Evolutionary conservation across 2,797 vertebrate species (phyloP), one percentile per base, ranked within the genome.

Genomic region (Gephyroberyx darwinii): DNA sequence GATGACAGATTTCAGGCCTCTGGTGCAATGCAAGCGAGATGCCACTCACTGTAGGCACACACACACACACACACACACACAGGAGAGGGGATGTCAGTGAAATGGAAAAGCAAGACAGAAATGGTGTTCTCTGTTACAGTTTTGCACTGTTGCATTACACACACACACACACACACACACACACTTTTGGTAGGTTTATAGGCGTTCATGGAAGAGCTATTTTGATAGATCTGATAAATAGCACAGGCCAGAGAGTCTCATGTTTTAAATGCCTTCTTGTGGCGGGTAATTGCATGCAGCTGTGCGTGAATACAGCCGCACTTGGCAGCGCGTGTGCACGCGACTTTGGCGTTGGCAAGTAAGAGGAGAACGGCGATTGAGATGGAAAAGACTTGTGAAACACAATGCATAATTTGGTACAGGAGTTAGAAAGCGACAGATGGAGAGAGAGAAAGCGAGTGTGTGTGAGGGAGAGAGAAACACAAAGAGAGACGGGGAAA

Each of bases 201-300:
- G 78, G 81, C 70, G 45, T 72, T 86, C 82, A 69, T 75, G 85
- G 84, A 90, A 80, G 74, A 90, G 86, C 86, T 90, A 86, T 89
- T 92, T 88, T 89, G 85, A 92, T 88, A 75, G 77, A 86, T 86
- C 74, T 81, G 88, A 92, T 91, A 89, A 90, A 86, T 85, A 72
- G 72, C 76, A 56, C 52, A 56, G 84, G 55, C 74, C 84, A 75
- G 73, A 78, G 79, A 88, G 69, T 79, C 84, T 89, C 75, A 63
- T 89, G 86, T 89, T 90, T 91, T 90, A 91, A 92, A 91, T 87
- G 84, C 83, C 82, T 89, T 91, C 86, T 90, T 89, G 84, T 87
- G 89, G 89, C 3, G 78, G 81, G 75, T 92, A 93, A 93, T 91
- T 91, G 90, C 85, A 88, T 82, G 77, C 92, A 93, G 90, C 89